Base-by-base conservation (phyloP, 2,797 vertebrate genomes). In the Taeniopygia guttata region DNA sequence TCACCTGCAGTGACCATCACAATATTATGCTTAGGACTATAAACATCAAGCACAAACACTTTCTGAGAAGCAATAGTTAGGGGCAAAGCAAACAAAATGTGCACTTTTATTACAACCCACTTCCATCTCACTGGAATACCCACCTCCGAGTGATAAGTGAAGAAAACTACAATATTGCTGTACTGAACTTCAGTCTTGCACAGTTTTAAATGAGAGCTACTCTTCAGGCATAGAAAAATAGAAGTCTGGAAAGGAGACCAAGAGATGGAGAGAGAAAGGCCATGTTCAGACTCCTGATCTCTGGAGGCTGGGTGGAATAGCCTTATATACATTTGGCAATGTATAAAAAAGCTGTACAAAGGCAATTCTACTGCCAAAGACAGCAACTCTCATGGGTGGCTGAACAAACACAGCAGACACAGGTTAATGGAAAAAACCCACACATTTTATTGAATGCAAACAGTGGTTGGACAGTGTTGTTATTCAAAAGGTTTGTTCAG, bases 361-460 rank as follows among this genome's bases (percentile, higher is more conserved):
- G 18, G 36, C 49, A 56, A 32, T 19, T 51, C 51, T 40, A 6
- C 66, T 72, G 66, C 58, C 27, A 48, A 78, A 66, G 43, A 72
- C 58, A 86, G 36, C 32, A 66, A 11, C 55, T 85, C 55, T 54
- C 70, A 16, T 0, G 30, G n/a, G 62, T 10, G 45, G 29, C 8
- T 89, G 62, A 81, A 76, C 56, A 86, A 84, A 95, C 2, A 81
- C 12, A 86, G 84, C 60, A 94, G 51, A 83, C 54, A 49, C 10
- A 7, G 4, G 22, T 55, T 63, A 77, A 96, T 93, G 87, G 73
- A 82, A 95, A 95, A 94, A 94, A 89, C 11, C 1, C 75, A 90
- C 80, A 92, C 34, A 40, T 87, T 96, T 97, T 97, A 97, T 95
- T 96, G 93, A 89, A 97, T 68, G 93, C 91, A 76, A 82, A 96